phyloP scores from a whole-genome alignment of 2,113 vertebrate species.

The Damaliscus lunatus region DNA sequence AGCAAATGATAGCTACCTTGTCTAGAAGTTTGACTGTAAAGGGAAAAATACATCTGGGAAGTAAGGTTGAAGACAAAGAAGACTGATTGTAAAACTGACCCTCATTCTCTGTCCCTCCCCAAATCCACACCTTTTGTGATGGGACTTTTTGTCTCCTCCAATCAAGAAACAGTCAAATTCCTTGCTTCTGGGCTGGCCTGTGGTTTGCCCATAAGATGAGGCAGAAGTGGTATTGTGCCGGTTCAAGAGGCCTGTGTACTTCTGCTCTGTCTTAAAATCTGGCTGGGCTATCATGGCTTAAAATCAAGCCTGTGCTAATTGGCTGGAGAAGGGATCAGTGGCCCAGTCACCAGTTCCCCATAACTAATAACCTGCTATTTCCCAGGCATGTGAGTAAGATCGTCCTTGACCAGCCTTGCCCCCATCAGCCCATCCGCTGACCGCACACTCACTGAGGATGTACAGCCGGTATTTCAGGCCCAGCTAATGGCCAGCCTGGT shows the following conservation, averaged over 20 bases:
- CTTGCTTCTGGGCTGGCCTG: not conserved
- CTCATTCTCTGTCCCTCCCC: not conserved
- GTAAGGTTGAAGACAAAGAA: not conserved
- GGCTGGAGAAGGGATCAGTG: not conserved
- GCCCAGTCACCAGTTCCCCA: not conserved
- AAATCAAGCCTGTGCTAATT: not conserved
- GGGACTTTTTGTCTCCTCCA: not conserved
- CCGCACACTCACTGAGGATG: not conserved
- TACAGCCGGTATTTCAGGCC: not conserved
- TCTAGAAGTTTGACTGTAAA: not conserved
- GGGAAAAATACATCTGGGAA: not conserved
- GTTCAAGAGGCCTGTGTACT: not conserved
- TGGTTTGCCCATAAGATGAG: not conserved
- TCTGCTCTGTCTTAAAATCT: not conserved
- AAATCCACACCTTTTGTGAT: not conserved
- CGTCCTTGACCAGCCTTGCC: not conserved
- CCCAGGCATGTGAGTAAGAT: not conserved
- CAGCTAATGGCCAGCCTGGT: not conserved
- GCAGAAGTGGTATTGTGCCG: not conserved
- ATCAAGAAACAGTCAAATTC: not conserved
- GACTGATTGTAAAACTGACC: not conserved
- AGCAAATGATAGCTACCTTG: not conserved
- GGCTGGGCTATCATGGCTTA: not conserved
- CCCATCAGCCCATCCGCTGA: fast-evolving
- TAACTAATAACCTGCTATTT: not conserved